Conservation (phyloP, 1,140 invertebrate species). For the Neodiprion pinetum region DNA sequence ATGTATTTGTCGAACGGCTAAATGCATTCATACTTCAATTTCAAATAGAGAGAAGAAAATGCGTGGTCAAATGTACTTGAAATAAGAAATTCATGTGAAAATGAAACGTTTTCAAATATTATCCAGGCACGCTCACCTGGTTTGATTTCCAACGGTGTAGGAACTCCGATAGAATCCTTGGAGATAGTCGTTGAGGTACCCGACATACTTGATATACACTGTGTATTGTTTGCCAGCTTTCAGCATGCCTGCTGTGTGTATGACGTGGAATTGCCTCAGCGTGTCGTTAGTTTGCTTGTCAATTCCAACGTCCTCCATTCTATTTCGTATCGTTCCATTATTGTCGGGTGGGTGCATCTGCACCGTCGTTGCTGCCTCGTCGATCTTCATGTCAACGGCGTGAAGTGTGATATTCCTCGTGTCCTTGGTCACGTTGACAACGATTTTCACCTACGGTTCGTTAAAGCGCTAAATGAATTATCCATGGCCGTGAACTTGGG, state of each 20-base stretch:
- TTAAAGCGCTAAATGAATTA: background rate
- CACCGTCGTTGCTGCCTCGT: slow-evolving; percentile 62
- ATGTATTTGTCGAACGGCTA: no score
- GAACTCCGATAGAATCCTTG: slow-evolving; percentile 90
- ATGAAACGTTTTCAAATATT: no score
- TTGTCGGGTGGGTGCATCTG: slow-evolving; percentile 35
- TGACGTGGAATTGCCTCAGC: slow-evolving; percentile 76
- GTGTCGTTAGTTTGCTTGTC: slow-evolving; percentile 66
- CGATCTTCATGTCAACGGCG: slow-evolving; percentile 71
- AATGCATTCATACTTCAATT: no score
- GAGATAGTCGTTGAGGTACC: slow-evolving; percentile 76
- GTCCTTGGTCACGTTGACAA: slow-evolving; percentile 69
- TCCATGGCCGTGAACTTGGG: no score
- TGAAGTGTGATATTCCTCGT: slow-evolving; percentile 81
- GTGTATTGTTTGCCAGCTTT: slow-evolving; percentile 68
- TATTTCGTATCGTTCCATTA: slow-evolving; percentile 44
- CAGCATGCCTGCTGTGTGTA: slow-evolving; percentile 68
- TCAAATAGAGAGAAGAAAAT: no score
- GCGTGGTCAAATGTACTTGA: no score
- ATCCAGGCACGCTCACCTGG: slow-evolving; percentile 63
- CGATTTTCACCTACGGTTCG: slow-evolving; percentile 59
- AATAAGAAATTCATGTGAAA: no score
- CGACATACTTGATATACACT: slow-evolving; percentile 74
- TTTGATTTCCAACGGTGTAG: slow-evolving; percentile 74
- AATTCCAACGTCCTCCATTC: slow-evolving; percentile 47